A percentile compares a stretch with the other conserved stretches of the same genome.
Evolutionary conservation across 2,888 invertebrate genomes (phyloP).

Genomic region (Hydrotaea diabolus): DNA sequence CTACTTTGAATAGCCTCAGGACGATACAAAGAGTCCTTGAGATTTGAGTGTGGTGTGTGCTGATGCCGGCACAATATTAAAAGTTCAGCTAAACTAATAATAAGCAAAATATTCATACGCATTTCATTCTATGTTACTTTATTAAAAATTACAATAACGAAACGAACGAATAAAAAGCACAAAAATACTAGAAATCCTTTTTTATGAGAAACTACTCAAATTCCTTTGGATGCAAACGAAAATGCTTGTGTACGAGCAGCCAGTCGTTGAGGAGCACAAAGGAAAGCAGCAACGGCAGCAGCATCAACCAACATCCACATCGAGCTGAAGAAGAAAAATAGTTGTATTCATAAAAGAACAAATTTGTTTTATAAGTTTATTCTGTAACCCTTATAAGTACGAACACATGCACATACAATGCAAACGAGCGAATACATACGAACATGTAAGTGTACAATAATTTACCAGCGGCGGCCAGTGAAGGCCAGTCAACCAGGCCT

Average conservation of each 20-base stretch:
- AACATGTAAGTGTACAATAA: constrained; percentile 43
- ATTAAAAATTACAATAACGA: constrained; percentile 57
- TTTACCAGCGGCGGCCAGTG: neutral
- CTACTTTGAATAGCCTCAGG: neutral
- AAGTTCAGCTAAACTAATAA: constrained; percentile 53
- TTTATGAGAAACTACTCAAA: constrained; percentile 58
- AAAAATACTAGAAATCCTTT: constrained; percentile 59
- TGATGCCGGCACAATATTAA: constrained; percentile 33
- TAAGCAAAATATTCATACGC: constrained; percentile 66
- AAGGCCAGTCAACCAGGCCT: constrained; percentile 44
- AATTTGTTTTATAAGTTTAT: constrained; percentile 61
- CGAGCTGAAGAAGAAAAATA: constrained; percentile 23
- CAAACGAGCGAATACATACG: constrained; percentile 40
- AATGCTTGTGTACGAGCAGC: constrained; percentile 20
- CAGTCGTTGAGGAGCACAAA: constrained; percentile 7
- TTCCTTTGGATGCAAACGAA: constrained; percentile 57
- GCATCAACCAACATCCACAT: neutral
- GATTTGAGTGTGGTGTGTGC: constrained; percentile 1
- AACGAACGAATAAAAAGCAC: constrained; percentile 47
- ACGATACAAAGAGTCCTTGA: neutral
- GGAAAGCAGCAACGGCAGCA: neutral
- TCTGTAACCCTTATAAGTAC: constrained; percentile 60
- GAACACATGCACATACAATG: constrained; percentile 29
- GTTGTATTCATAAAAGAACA: constrained; percentile 56
- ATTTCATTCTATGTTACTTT: constrained; percentile 61